Evolutionary conservation across 2,888 invertebrate genomes (phyloP).

Genomic region (Eubasilissa splendida): DNA sequence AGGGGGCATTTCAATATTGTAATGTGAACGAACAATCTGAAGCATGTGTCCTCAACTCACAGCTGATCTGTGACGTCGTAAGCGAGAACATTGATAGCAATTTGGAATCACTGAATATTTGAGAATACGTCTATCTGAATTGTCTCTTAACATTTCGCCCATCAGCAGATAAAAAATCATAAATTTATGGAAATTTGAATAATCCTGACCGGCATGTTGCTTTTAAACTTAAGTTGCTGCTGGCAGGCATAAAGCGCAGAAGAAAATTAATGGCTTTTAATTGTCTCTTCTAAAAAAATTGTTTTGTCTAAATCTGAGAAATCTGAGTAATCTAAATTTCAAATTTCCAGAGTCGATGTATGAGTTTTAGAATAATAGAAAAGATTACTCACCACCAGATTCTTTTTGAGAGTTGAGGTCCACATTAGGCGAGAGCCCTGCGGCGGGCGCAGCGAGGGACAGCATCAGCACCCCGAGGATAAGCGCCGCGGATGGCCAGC

Average conservation of each 20-base stretch:
- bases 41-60: constrained; percentile 10
- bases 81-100: neutral
- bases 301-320: too few species aligned
- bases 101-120: neutral
- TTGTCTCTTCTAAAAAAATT: too few species aligned
- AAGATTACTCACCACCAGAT: constrained; percentile 49
- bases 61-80: constrained; percentile 10
- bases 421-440: constrained; percentile 45
- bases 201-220: too few species aligned
- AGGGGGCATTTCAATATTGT: constrained; percentile 16
- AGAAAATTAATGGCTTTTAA: too few species aligned
- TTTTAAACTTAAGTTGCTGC: too few species aligned
- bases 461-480: constrained; percentile 35
- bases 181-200: too few species aligned
- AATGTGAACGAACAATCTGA: neutral
- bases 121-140: neutral
- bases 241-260: too few species aligned
- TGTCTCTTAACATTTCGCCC: too few species aligned
- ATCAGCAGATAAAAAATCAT: too few species aligned
- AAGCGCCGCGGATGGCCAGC: constrained; percentile 24
- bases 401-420: constrained; percentile 48
- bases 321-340: too few species aligned
- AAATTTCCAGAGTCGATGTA: too few species aligned
- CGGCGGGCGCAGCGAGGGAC: constrained; percentile 25
- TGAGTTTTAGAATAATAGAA: constrained; percentile 11